A percentile compares a stretch with the other conserved stretches of the same genome.
Evolutionary conservation across 1,140 invertebrate genomes (phyloP).

Genomic region (Drosophila sp.): DNA sequence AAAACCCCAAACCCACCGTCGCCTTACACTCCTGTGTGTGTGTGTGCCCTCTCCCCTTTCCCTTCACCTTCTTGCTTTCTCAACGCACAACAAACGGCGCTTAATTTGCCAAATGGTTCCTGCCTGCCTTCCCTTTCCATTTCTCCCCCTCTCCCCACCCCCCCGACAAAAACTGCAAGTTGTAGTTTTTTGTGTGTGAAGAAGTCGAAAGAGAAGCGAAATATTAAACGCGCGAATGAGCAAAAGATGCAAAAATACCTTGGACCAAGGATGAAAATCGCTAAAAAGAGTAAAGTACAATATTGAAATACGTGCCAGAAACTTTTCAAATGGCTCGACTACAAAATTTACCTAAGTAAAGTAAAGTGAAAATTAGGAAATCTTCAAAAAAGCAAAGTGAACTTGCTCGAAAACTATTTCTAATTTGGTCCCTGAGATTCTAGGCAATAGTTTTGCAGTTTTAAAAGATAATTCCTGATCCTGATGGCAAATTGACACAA

Average conservation of each 20-base stretch:
- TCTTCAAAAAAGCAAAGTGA: too few species aligned
- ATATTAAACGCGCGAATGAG: constrained; percentile 66
- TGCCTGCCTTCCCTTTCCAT: neutral
- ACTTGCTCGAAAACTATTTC: too few species aligned
- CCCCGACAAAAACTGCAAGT: constrained; percentile 43
- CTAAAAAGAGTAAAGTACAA: constrained; percentile 54
- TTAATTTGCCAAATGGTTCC: constrained; percentile 75
- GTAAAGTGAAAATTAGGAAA: neutral
- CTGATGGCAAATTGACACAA: too few species aligned
- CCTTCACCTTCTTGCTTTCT: neutral
- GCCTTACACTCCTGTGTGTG: neutral
- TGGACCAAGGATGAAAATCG: constrained; percentile 48
- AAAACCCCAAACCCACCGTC: neutral
- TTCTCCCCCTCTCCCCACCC: constrained; percentile 3
- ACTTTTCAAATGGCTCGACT: neutral
- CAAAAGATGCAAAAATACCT: constrained; percentile 76
- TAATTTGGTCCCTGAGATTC: too few species aligned
- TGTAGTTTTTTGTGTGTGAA: constrained; percentile 53
- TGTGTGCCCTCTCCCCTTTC: neutral
- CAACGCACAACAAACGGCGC: constrained; percentile 73
- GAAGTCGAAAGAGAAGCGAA: constrained; percentile 36
- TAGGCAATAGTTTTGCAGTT: too few species aligned
- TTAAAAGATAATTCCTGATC: too few species aligned
- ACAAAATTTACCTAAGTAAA: neutral
- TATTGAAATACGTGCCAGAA: constrained; percentile 45